Base-by-base conservation (phyloP, 1,140 invertebrate genomes). In the Hylyphantes graminicola region DNA sequence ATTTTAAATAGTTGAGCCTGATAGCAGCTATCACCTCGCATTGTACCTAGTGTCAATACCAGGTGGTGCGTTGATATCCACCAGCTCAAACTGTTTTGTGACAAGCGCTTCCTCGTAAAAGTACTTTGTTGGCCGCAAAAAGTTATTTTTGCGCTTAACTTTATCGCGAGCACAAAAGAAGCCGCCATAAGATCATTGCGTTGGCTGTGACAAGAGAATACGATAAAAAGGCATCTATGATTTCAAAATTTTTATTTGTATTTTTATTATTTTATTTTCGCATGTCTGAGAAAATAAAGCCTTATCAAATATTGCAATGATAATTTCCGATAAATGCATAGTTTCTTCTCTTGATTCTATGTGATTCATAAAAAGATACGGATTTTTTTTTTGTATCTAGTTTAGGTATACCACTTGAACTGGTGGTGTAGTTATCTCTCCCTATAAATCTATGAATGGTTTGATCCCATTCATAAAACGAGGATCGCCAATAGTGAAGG, bases 21-120 rank as follows among this genome's bases (percentile, higher is more conserved):
- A 35, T 35, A 35, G 35, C 35, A 35, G 35, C 48, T 70, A 70
- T 70, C 67, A 51, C n/a, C 11, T 13, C 11, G n/a, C 57, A 59
- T 59, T 59, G 11, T 9, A n/a, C 50, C 13, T 7, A 51, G 67
- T 70, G 67, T 70, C 67, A 70, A 70, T 19, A 70, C 7, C 67
- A 70, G 67, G 67, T 70, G 67, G 48, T 70, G 19, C 7, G 67
- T 51, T 70, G n/a, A 59, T 59, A 70, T 51, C 48, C 48, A 70
- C 50, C 48, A 51, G 67, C 67, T 70, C 67, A 51, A 70, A 51
- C 19, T 35, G 35, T 35, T 35, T 35, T 70, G 19, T 70, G 67
- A 70, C 67, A 70, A 70, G 67, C 19, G 67, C 67, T 70, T 70
- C 67, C 67, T 70, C 35, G 35, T 70, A 70, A 70, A 70, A 70